These are phyloP conservation scores for Thalassoma bifasciatum DNA, from an alignment of 2,113 vertebrate species.

Conservation along the genomic window DNA sequence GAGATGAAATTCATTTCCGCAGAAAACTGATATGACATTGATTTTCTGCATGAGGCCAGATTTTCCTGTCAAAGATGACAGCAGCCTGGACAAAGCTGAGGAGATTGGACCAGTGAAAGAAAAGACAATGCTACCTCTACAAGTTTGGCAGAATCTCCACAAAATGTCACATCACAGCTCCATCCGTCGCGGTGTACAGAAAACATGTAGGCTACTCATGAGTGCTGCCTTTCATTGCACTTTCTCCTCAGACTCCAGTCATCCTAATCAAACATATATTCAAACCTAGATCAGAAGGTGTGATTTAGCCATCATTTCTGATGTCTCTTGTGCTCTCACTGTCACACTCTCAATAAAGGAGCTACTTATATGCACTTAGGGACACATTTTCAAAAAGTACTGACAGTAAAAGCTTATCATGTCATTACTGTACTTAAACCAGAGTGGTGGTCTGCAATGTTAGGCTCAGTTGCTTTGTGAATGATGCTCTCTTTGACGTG, in stretches of 20 bases:
- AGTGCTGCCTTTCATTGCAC: neutral
- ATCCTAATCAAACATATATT: neutral
- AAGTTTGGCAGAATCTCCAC: no score
- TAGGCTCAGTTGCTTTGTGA: slow-evolving; percentile 28
- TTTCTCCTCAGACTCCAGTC: neutral
- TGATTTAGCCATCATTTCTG: slow-evolving; percentile 13
- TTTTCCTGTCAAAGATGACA: neutral
- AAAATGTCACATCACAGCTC: neutral
- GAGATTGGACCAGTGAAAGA: neutral
- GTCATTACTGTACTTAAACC: neutral
- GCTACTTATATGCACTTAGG: neutral
- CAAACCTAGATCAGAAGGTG: slow-evolving; percentile 4
- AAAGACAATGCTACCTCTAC: neutral
- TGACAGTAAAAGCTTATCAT: neutral
- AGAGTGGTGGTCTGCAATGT: neutral
- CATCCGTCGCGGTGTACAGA: neutral
- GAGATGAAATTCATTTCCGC: slow-evolving; percentile 3
- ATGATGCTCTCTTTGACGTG: slow-evolving; percentile 9
- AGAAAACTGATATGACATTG: neutral
- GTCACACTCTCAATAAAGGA: neutral
- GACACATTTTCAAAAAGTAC: neutral
- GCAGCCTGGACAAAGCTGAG: neutral
- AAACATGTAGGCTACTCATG: neutral
- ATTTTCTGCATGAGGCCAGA: neutral
- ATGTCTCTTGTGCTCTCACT: neutral